phyloP scores from a whole-genome alignment of 2,797 vertebrate genomes.

The Aphelocoma californica region DNA sequence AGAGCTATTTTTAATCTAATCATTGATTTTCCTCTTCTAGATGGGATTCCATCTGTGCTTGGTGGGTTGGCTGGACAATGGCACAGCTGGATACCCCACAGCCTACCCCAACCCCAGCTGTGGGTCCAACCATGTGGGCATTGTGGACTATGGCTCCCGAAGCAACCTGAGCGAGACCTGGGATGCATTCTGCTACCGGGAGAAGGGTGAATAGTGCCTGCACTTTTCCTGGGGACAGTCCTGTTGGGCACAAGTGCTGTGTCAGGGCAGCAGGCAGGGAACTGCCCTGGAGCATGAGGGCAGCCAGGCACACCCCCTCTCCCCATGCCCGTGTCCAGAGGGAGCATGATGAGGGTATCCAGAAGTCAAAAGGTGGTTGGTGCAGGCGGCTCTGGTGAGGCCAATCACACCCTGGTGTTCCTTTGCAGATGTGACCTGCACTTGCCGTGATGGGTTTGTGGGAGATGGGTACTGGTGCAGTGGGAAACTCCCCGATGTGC shows the following conservation, averaged over 20 bases:
- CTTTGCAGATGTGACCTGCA: constrained; percentile 84
- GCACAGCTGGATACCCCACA: constrained; percentile 86
- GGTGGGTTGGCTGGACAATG: constrained; percentile 89
- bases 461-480: constrained; percentile 88
- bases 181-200: constrained; percentile 91
- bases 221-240: not conserved
- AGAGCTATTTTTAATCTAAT: not conserved
- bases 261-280: not conserved
- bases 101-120: constrained; percentile 83
- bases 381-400: not conserved
- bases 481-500: constrained; percentile 83
- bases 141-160: constrained; percentile 83
- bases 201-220: constrained; percentile 75
- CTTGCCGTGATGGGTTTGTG: constrained; percentile 81
- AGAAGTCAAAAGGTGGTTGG: not conserved
- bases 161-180: constrained; percentile 81
- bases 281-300: not conserved
- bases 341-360: not conserved
- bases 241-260: not conserved
- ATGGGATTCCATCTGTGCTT: constrained; percentile 90
- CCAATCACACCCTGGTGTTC: not conserved
- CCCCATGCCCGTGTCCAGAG: fast-evolving
- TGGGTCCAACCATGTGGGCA: constrained; percentile 83
- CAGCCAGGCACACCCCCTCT: fast-evolving
- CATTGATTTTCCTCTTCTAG: constrained; percentile 55